Evolutionary conservation across 2,113 vertebrate genomes (phyloP), one percentile per base, ranked within the genome.

Genomic region (Rutilus rutilus): DNA sequence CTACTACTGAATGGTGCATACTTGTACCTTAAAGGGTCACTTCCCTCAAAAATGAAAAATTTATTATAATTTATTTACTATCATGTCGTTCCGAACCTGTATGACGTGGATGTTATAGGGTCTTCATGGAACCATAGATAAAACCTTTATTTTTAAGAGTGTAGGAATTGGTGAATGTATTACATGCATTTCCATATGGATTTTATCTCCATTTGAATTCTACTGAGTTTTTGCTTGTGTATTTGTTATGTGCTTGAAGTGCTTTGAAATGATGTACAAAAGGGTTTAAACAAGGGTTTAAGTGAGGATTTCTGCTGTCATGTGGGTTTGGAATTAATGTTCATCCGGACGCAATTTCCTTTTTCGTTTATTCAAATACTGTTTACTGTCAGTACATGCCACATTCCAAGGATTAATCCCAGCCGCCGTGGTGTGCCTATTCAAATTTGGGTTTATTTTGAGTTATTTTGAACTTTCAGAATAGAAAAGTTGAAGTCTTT

Each of bases 201-300:
- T 79, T 80, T n/a, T 36, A 80, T 80, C 50, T 50, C 33, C 78
- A 47, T 65, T 11, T 52, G 65, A 36, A 36, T 83, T 82, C 19
- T 42, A 27, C 80, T 67, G 42, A 27, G 27, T 36, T 15, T 69
- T 33, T 59, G 50, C 47, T 82, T 30, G 8, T n/a, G 30, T 71
- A 17, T 30, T 54, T 69, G 17, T 21, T 2, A 9, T 23, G 62
- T 0, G 6, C 12, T 73, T 39, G 42, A 82, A 69, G 47, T 67
- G 79, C 80, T 73, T 71, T 59, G 52, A 83, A 57, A 83, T 73
- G 47, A 42, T 52, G 15, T 59, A 83, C 50, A 83, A 59, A 73
- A 65, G 81, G 23, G 67, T 83, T 83, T 83, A 39, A 73, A 71
- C 67, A 74, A 54, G 50, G 82, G 27, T 83, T 83, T 57, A 71